A percentile compares a stretch with the other conserved stretches of the same genome.
Conservation (phyloP, 2,113 vertebrate species). For the Prunella himalayana region DNA sequence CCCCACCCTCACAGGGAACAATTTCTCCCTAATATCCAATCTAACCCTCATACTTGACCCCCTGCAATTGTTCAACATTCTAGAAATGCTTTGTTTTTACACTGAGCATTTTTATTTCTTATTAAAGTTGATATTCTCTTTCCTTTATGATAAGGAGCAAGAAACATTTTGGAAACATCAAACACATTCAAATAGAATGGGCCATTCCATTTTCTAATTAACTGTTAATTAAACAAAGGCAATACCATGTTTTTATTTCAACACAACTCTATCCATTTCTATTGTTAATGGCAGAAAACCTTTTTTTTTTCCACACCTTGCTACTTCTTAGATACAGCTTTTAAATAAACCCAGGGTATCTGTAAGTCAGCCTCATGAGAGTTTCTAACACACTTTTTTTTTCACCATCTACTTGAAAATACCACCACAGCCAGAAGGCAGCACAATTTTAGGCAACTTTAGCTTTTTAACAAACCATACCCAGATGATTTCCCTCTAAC, state of each 20-base stretch:
- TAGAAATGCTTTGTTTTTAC: not conserved
- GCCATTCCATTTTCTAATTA: not conserved
- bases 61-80: not conserved
- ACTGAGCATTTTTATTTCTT: not conserved
- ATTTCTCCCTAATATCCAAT: not conserved
- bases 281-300: not conserved
- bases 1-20: fast-evolving
- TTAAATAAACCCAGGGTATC: not conserved
- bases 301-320: not conserved
- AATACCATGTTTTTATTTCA: not conserved
- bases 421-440: not conserved
- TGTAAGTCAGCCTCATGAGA: fast-evolving
- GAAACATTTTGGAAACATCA: not conserved
- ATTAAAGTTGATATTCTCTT: not conserved
- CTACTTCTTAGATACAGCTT: not conserved
- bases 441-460: not conserved
- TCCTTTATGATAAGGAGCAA: not conserved
- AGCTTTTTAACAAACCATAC: not conserved
- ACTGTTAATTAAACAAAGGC: not conserved
- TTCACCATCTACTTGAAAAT: not conserved
- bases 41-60: fast-evolving
- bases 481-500: not conserved
- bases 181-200: not conserved
- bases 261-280: not conserved
- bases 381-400: not conserved